Evolutionary conservation across 2,888 invertebrate genomes (phyloP).

Genomic region (Apodemia hepburni): DNA sequence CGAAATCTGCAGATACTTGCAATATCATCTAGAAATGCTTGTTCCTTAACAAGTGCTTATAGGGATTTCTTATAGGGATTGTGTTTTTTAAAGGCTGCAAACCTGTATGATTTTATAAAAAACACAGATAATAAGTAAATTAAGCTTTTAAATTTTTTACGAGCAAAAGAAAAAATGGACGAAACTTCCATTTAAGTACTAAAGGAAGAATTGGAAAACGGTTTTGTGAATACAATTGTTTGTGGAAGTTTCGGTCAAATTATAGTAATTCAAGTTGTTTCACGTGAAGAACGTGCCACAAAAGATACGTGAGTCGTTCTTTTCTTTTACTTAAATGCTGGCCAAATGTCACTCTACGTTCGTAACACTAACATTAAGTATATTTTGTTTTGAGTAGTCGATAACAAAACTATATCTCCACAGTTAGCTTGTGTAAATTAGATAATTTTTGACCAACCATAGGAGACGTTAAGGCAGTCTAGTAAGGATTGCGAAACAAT

Average conservation of each 20-base stretch:
- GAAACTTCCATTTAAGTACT: not conserved
- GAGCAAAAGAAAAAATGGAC: not conserved
- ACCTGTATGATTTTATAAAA: too few relatives aligned
- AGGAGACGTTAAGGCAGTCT: not conserved
- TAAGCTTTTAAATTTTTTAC: not conserved
- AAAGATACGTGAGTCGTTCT: constrained; percentile 25
- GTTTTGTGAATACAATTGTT: constrained; percentile 3
- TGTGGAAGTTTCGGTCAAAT: not conserved
- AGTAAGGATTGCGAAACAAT: constrained; percentile 6
- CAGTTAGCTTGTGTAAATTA: not conserved
- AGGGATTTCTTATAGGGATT: too few relatives aligned
- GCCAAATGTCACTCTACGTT: not conserved
- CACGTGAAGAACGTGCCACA: constrained; percentile 23
- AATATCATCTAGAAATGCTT: too few relatives aligned
- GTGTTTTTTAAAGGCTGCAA: too few relatives aligned
- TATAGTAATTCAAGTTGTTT: constrained; percentile 5
- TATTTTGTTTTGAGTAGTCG: not conserved
- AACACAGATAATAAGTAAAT: not conserved
- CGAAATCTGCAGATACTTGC: not conserved
- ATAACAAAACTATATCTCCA: not conserved
- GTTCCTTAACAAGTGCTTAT: too few relatives aligned
- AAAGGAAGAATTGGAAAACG: not conserved
- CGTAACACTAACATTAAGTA: too few relatives aligned
- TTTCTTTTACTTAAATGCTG: not conserved
- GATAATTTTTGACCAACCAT: not conserved